Conservation (phyloP, 2,113 vertebrate genomes). For the Mastomys coucha region DNA sequence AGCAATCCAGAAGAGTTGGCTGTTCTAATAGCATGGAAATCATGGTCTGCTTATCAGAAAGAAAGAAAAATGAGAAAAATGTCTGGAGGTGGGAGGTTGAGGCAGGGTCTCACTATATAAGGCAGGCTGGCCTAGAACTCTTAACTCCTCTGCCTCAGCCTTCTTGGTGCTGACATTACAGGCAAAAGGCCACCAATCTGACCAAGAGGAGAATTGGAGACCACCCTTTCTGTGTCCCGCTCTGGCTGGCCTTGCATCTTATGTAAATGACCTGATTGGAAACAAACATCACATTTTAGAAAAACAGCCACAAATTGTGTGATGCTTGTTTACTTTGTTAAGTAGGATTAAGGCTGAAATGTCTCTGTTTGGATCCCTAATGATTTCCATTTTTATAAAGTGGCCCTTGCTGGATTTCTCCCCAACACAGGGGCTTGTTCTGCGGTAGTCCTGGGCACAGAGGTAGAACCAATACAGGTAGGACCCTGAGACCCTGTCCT, state of each 20-base stretch:
- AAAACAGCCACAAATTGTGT: not conserved
- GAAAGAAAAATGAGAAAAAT: not conserved
- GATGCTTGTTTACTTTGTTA: not conserved
- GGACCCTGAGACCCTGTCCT: not conserved
- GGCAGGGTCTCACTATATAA: not conserved
- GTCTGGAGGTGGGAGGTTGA: too few species aligned
- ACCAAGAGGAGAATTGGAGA: not conserved
- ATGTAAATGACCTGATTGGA: not conserved
- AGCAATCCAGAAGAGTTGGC: not conserved
- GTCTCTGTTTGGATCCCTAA: not conserved
- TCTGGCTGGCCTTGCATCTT: not conserved
- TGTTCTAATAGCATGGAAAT: not conserved
- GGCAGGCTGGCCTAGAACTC: not conserved
- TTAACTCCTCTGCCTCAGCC: not conserved
- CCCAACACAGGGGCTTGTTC: not conserved
- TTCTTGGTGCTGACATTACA: not conserved
- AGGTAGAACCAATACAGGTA: not conserved
- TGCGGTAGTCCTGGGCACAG: not conserved
- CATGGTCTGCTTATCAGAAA: not conserved
- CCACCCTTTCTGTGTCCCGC: not conserved
- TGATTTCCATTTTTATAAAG: not conserved
- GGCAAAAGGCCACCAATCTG: not conserved
- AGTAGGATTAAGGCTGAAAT: not conserved
- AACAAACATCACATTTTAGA: constrained; percentile 14
- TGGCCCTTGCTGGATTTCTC: too few species aligned